A percentile compares a stretch with the other conserved stretches of the same genome.
phyloP scores from a whole-genome alignment of 2,113 vertebrate species.

The Peromyscus californicus region DNA sequence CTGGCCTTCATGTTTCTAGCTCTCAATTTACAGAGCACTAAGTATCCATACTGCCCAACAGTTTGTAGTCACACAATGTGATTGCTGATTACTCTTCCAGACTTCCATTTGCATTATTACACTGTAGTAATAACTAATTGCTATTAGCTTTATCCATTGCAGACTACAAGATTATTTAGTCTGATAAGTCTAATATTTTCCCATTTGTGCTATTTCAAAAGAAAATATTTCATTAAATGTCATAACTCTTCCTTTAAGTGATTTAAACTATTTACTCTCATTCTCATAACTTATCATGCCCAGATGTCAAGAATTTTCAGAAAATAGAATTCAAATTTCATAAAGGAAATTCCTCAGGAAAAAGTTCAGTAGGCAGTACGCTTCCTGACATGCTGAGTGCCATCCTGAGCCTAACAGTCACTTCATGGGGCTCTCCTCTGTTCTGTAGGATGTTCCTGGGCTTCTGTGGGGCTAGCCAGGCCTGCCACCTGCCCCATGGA shows the following conservation, averaged over 20 bases:
- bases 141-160: neutral
- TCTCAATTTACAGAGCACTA: rapidly evolving
- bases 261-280: neutral
- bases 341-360: neutral
- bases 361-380: neutral
- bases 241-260: neutral
- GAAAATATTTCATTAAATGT: neutral
- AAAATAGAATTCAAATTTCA: neutral
- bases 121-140: neutral
- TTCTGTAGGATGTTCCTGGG: too few relatives aligned
- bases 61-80: neutral
- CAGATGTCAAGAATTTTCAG: neutral
- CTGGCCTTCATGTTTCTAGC: neutral
- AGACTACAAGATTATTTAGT: too few relatives aligned
- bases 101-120: neutral
- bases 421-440: neutral
- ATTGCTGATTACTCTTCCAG: neutral
- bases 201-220: too few relatives aligned
- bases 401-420: neutral
- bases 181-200: too few relatives aligned
- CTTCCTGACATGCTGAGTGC: neutral
- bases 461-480: neutral
- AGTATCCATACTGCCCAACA: rapidly evolving
- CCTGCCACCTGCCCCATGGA: neutral
- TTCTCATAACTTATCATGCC: neutral